Evolutionary conservation across 2,113 vertebrate genomes (phyloP), one percentile per base, ranked within the genome.

Genomic region (Solea senegalensis): DNA sequence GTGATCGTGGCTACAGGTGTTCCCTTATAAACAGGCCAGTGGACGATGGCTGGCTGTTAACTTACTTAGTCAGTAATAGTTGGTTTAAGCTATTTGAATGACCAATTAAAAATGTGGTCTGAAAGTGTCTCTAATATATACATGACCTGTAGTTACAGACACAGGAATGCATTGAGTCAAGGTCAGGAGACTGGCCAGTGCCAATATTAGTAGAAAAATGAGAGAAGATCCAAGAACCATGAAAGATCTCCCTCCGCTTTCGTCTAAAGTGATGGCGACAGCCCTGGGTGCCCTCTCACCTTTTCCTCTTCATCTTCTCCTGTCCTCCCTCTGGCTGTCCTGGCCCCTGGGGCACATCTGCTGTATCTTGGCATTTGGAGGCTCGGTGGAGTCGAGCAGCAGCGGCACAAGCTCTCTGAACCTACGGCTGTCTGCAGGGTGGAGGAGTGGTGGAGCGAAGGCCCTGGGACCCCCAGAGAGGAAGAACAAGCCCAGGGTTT

Each of bases 361-460:
- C 72, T 67, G 68, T 50, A 78, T 57, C 58, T 58, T 89, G 89
- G 89, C 76, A 88, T 91, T 92, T 90, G 72, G 69, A 87, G 78
- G 58, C 74, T 70, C 14, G 26, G 61, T 15, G 7, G 69, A 80
- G 70, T 69, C 51, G 52, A 65, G 43, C 21, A 6, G 39, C 21
- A 40, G 78, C 54, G 28, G 53, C 55, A 60, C 9, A 39, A 77
- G 76, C 77, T 71, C 83, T 76, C 76, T 85, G 55, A 66, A 77
- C 80, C 73, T 60, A 45, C 46, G 51, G 78, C 70, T 67, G 73
- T 82, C 69, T 63, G 26, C 69, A 43, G 46, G 66, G 46, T 65
- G 62, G 72, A 43, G 34, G 55, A 62, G 54, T 43, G 40, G 52
- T 15, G 15, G 55, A 81, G 51, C 51, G 75, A 82, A 71, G 80